phyloP scores from a whole-genome alignment of 2,113 vertebrate species.

The Lethenteron camtschaticum region DNA sequence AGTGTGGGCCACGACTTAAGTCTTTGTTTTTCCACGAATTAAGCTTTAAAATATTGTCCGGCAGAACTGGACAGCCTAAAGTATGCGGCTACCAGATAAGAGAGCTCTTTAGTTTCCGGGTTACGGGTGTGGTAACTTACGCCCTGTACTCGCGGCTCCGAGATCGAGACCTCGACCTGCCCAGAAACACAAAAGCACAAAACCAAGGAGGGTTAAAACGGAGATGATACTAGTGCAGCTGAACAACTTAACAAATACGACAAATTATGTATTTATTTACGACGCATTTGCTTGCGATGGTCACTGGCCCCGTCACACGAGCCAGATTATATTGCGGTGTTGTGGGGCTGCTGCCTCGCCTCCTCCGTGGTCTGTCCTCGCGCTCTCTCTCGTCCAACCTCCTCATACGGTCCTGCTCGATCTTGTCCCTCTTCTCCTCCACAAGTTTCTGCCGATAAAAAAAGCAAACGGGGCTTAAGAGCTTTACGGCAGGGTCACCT shows the following conservation, averaged over 20 bases:
- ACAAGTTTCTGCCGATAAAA: constrained; percentile 55
- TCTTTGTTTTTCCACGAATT: too few relatives aligned
- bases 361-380: constrained; percentile 47
- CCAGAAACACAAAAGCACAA: too few relatives aligned
- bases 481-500: neutral
- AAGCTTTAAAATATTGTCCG: too few relatives aligned
- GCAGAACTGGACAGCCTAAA: too few relatives aligned
- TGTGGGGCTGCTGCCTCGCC: constrained; percentile 22
- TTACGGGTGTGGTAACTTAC: too few relatives aligned
- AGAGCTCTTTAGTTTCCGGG: too few relatives aligned
- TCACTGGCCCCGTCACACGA: neutral
- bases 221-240: constrained; percentile 16
- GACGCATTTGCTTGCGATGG: neutral
- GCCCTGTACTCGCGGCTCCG: too few relatives aligned
- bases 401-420: constrained; percentile 79
- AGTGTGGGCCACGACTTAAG: too few relatives aligned
- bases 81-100: too few relatives aligned
- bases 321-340: neutral
- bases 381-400: constrained; percentile 81
- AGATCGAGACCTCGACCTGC: too few relatives aligned
- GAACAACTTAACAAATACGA: constrained; percentile 15
- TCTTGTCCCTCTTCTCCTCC: constrained; percentile 78
- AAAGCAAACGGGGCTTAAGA: neutral
- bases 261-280: neutral
- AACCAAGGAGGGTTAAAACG: neutral